Conservation (phyloP, 2,113 vertebrate genomes). For the Myrmecophaga tridactyla region DNA sequence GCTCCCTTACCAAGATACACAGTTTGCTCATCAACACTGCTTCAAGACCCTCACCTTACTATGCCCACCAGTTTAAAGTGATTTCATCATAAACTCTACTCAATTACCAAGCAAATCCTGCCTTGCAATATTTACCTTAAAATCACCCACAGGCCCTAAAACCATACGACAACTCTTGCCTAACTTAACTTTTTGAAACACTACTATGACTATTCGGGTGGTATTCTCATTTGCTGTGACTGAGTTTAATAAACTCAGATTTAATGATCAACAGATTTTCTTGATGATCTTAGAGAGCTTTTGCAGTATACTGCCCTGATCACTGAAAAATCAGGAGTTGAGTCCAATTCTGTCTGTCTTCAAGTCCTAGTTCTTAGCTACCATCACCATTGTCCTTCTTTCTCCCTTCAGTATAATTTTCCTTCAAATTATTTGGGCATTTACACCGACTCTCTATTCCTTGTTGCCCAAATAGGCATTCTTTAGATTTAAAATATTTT, state of each 20-base stretch:
- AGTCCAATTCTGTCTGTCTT: background rate
- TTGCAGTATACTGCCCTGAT: background rate
- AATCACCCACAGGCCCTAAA: background rate
- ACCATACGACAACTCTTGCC: background rate
- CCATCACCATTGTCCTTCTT: background rate
- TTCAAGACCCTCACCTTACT: background rate
- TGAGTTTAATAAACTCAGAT: background rate
- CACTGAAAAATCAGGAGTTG: background rate
- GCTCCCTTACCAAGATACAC: background rate
- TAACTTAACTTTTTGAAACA: background rate
- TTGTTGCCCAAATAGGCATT: background rate
- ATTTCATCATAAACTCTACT: background rate
- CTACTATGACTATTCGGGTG: background rate
- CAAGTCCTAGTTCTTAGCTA: background rate
- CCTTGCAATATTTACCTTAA: background rate
- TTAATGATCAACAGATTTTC: background rate
- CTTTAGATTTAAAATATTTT: background rate
- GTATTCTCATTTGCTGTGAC: background rate
- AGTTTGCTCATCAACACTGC: background rate
- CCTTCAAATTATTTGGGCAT: background rate
- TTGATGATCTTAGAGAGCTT: background rate
- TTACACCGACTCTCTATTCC: background rate
- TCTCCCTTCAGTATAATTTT: background rate
- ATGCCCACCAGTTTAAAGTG: background rate
- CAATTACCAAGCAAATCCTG: background rate